Evolutionary conservation across 2,113 vertebrate genomes (phyloP).

Genomic region (Vicugna pacos): DNA sequence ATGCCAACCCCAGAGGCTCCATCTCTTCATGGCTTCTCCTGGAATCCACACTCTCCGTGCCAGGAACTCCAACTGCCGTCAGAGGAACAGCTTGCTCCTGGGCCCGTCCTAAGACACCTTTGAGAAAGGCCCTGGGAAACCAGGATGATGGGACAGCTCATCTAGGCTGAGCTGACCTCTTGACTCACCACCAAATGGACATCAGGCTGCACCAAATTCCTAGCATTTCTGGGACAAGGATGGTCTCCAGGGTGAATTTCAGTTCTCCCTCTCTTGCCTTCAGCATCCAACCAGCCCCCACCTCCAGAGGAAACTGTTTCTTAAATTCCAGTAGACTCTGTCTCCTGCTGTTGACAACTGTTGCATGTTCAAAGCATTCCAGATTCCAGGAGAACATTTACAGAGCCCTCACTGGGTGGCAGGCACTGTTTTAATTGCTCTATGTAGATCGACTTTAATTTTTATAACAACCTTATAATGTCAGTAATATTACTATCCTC

Average conservation of each 20-base stretch:
- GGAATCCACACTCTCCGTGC: constrained; percentile 71
- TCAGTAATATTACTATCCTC: background rate
- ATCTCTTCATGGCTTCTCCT: constrained; percentile 55
- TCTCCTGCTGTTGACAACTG: background rate
- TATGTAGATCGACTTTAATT: background rate
- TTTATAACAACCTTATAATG: background rate
- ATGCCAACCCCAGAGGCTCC: constrained; percentile 50
- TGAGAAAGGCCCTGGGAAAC: background rate
- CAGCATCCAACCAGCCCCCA: background rate
- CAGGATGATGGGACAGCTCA: background rate
- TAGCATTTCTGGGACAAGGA: background rate
- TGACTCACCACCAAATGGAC: background rate
- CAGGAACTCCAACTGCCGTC: constrained; percentile 63
- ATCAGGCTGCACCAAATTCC: background rate
- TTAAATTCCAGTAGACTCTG: background rate
- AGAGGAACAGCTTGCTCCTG: background rate
- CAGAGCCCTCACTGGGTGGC: background rate
- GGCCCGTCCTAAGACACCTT: background rate
- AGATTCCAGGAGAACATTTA: background rate
- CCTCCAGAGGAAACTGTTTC: background rate
- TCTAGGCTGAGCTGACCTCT: background rate
- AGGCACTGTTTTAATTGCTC: background rate
- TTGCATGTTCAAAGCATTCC: background rate
- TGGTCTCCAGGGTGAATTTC: background rate
- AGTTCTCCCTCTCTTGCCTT: background rate